A percentile compares a stretch with the other conserved stretches of the same genome.
phyloP scores from a whole-genome alignment of 2,113 vertebrate species.

The Actenoides hombroni region DNA sequence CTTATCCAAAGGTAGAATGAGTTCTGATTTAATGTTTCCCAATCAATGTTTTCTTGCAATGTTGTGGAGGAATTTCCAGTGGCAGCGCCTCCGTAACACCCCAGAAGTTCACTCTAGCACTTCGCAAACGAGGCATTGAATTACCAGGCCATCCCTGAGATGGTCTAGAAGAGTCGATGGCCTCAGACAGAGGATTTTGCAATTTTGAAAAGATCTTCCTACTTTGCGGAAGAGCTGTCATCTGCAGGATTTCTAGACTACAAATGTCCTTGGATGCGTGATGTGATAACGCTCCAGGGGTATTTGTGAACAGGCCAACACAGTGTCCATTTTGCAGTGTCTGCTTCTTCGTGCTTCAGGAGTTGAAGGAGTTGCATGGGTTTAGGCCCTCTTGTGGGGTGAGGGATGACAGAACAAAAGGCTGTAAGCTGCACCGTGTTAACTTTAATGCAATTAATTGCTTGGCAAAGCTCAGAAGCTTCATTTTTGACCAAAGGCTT shows the following conservation, averaged over 20 bases:
- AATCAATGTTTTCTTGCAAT: background rate
- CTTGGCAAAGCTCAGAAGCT: background rate
- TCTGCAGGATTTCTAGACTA: background rate
- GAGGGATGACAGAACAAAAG: background rate
- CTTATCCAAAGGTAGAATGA: background rate
- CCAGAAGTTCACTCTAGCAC: background rate
- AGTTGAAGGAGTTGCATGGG: background rate
- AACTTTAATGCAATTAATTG: background rate
- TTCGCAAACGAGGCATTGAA: background rate
- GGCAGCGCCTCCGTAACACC: fast-evolving
- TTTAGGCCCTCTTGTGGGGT: background rate
- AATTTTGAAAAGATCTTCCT: background rate
- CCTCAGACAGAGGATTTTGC: background rate
- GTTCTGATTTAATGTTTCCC: background rate
- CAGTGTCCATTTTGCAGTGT: background rate
- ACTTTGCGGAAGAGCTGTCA: background rate
- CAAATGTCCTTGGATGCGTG: background rate
- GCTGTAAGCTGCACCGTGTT: background rate
- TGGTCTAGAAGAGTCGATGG: too few species aligned
- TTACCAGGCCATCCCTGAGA: background rate
- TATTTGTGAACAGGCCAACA: background rate
- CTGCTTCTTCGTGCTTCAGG: background rate
- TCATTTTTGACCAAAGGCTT: background rate
- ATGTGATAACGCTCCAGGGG: fast-evolving
- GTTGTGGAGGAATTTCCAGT: background rate